phyloP scores from a whole-genome alignment of 2,113 vertebrate genomes.

The Eudyptes chrysolophus region DNA sequence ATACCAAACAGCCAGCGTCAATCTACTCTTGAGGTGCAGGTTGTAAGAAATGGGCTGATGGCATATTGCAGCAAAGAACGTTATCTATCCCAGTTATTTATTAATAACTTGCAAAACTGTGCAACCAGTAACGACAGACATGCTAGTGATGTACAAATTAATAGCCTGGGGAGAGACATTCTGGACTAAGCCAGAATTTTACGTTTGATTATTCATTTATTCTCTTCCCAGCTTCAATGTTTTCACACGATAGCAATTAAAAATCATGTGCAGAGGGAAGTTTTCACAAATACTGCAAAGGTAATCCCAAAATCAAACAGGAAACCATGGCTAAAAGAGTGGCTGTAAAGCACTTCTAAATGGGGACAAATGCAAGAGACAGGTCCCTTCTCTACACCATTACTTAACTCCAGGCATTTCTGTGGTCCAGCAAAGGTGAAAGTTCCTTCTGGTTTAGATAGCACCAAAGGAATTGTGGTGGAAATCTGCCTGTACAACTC shows the following conservation, averaged over 20 bases:
- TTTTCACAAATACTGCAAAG: not conserved
- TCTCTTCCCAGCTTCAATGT: not conserved
- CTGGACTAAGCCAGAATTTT: not conserved
- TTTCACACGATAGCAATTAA: not conserved
- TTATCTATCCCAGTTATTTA: constrained; percentile 34
- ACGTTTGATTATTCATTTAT: not conserved
- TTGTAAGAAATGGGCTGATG: not conserved
- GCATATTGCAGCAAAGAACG: not conserved
- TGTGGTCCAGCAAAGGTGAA: not conserved
- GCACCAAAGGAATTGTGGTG: not conserved
- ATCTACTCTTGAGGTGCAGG: not conserved
- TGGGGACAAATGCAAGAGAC: not conserved
- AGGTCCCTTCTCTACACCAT: not conserved
- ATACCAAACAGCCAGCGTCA: not conserved
- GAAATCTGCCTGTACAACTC: not conserved
- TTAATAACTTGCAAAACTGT: constrained; percentile 12
- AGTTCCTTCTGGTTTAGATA: not conserved
- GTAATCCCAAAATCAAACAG: not conserved
- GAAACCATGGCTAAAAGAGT: not conserved
- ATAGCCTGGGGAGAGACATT: not conserved
- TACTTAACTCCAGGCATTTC: not conserved
- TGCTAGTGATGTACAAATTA: not conserved
- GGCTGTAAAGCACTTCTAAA: not conserved
- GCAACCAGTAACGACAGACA: not conserved
- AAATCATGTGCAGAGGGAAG: not conserved